Evolutionary conservation across 1,140 invertebrate genomes (phyloP).

Genomic region (Scaptomyza montana): DNA sequence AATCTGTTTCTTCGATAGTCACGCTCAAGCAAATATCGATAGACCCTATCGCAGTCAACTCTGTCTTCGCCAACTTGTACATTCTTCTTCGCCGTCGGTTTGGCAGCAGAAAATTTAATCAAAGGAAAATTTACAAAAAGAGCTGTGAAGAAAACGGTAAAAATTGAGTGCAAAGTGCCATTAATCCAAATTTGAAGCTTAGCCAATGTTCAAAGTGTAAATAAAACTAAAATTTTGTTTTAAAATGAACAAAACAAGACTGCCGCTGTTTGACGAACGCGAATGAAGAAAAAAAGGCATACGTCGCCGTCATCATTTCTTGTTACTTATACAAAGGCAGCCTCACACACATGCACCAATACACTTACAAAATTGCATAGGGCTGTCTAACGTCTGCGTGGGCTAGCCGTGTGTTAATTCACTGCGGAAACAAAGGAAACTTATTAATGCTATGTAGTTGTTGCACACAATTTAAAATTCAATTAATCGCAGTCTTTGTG

Average conservation of each 20-base stretch:
- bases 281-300: constrained; percentile 68
- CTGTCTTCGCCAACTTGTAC: constrained; percentile 50
- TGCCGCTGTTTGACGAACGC: constrained; percentile 50
- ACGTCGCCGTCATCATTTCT: constrained; percentile 71
- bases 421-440: constrained; percentile 37
- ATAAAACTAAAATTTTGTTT: not conserved
- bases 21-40: constrained; percentile 27
- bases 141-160: constrained; percentile 52
- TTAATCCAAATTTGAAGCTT: constrained; percentile 9
- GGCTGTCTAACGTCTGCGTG: constrained; percentile 43
- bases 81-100: constrained; percentile 72
- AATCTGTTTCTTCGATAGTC: constrained; percentile 23
- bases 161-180: constrained; percentile 60
- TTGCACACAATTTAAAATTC: not conserved
- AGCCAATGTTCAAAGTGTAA: constrained; percentile 21
- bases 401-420: constrained; percentile 22
- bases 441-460: constrained; percentile 7
- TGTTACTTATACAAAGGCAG: constrained; percentile 62
- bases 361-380: constrained; percentile 46
- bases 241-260: constrained; percentile 45
- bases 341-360: constrained; percentile 19
- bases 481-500: constrained; percentile 4
- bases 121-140: constrained; percentile 55
- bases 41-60: constrained; percentile 22
- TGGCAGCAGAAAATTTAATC: constrained; percentile 66